These are phyloP conservation scores for Heloderma charlesbogerti DNA, from an alignment of 2,113 vertebrate species.

Conservation along the genomic window DNA sequence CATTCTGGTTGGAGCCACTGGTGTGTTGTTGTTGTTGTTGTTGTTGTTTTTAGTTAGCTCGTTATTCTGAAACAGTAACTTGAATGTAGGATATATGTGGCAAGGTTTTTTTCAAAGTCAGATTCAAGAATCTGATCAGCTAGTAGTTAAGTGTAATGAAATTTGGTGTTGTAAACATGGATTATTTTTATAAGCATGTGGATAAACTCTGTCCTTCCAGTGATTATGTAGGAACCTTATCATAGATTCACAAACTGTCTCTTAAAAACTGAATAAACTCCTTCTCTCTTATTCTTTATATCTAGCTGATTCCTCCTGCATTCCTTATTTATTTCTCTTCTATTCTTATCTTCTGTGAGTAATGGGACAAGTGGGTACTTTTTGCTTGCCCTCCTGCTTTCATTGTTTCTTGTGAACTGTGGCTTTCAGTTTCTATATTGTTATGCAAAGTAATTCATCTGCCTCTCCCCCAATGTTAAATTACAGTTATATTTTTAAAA, in stretches of 20 bases:
- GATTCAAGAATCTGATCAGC: neutral
- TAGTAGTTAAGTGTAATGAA: conserved; percentile 5
- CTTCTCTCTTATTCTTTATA: conserved; percentile 90
- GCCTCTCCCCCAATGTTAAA: conserved; percentile 55
- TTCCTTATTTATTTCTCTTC: conserved; percentile 96
- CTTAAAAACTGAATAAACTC: conserved; percentile 77
- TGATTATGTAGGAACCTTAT: conserved; percentile 24
- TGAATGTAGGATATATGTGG: neutral
- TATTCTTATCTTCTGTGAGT: conserved; percentile 97
- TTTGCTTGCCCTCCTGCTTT: conserved; percentile 75
- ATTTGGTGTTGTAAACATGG: neutral
- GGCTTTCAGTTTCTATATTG: conserved; percentile 77
- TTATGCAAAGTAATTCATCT: conserved; percentile 73
- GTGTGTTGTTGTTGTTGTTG: neutral
- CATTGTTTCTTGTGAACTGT: conserved; percentile 73
- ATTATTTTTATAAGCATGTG: conserved; percentile 21
- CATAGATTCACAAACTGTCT: conserved; percentile 43
- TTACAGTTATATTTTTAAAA: conserved; percentile 57
- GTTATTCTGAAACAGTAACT: neutral
- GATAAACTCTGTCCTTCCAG: conserved; percentile 21
- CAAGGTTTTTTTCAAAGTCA: neutral
- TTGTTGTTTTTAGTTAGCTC: neutral
- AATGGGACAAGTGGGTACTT: conserved; percentile 83
- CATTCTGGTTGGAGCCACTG: neutral
- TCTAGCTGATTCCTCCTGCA: conserved; percentile 93